Percentiles rank a stretch among this genome's conserved stretches.
Evolutionary conservation across 2,797 vertebrate species (phyloP).

Genomic region (Spinus olivaceus): DNA sequence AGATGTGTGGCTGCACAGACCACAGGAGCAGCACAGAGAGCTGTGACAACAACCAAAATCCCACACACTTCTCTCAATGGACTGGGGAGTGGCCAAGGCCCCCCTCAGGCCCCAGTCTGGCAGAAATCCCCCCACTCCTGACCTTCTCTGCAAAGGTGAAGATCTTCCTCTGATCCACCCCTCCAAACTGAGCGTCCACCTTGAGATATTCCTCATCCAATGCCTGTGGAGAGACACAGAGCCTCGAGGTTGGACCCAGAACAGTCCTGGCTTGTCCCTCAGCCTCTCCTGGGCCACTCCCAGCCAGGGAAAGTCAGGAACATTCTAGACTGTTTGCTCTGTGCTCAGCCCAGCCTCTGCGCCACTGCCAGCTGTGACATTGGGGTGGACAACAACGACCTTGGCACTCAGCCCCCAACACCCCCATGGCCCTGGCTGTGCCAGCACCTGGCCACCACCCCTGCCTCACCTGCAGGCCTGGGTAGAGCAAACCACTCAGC

Average conservation of each 20-base stretch:
- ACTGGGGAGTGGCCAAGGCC: rapidly evolving
- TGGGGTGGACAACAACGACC: rapidly evolving
- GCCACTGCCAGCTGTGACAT: not conserved
- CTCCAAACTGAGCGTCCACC: conserved; percentile 96
- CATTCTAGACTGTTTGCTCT: rapidly evolving
- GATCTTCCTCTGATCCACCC: conserved; percentile 97
- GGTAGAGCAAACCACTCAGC: conserved; percentile 95
- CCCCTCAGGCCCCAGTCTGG: not conserved
- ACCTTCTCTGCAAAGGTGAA: conserved; percentile 99
- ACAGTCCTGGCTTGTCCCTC: not conserved
- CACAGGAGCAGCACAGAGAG: rapidly evolving
- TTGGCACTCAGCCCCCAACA: rapidly evolving
- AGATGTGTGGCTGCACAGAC: not conserved
- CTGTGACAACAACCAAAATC: not conserved
- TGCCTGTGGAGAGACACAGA: conserved; percentile 76
- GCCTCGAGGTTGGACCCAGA: not conserved
- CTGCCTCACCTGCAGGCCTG: conserved; percentile 84
- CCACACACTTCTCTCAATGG: rapidly evolving
- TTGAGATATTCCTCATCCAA: conserved; percentile 96
- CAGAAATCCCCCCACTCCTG: not conserved
- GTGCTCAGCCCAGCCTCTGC: not conserved
- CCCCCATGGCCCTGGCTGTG: rapidly evolving
- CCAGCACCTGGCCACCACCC: not conserved
- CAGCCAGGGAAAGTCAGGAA: rapidly evolving
- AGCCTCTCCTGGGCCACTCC: not conserved